Percentiles rank a stretch among this genome's conserved stretches.
Evolutionary conservation across 92 coral and sea anemone species (phyloP).

Genomic region (Scolanthus callimorphus): DNA sequence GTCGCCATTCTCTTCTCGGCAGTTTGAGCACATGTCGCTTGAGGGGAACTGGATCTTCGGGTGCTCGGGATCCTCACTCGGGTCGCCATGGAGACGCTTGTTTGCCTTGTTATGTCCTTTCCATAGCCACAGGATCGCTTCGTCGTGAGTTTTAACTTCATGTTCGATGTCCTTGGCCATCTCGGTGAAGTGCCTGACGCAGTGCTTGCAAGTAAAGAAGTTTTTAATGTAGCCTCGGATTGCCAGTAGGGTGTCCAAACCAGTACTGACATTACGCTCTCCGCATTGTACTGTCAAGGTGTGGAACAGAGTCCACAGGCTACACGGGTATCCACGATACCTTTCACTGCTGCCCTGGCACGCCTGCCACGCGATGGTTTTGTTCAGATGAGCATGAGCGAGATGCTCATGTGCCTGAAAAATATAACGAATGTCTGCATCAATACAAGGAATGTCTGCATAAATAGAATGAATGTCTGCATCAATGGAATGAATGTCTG

Average conservation of each 20-base stretch:
- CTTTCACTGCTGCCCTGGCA: slow-evolving; percentile 86
- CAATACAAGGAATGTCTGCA: too few relatives aligned
- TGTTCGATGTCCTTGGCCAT: slow-evolving; percentile 74
- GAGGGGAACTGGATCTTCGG: slow-evolving; percentile 93
- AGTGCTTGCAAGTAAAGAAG: slow-evolving; percentile 83
- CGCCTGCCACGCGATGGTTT: slow-evolving; percentile 49
- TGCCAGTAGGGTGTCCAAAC: slow-evolving; percentile 40
- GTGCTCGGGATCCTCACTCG: slow-evolving; percentile 83
- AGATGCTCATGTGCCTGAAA: too few relatives aligned
- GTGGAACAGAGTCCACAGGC: slow-evolving; percentile 90
- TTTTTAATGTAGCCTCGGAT: slow-evolving; percentile 74
- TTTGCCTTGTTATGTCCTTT: slow-evolving; percentile 87
- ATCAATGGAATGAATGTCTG: too few relatives aligned
- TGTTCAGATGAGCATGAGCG: too few relatives aligned
- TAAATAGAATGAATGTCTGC: too few relatives aligned
- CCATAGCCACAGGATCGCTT: slow-evolving; percentile 94
- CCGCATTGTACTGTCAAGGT: slow-evolving; percentile 86
- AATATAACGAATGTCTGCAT: too few relatives aligned
- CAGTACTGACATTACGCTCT: slow-evolving; percentile 17
- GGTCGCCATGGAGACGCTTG: slow-evolving; percentile 76
- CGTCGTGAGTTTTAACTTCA: slow-evolving; percentile 69
- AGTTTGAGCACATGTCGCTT: slow-evolving; percentile 64
- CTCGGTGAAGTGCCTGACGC: slow-evolving; percentile 66
- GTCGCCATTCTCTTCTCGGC: slow-evolving; percentile 28
- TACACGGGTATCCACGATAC: slow-evolving; percentile 92